Evolutionary conservation across 1,140 invertebrate genomes (phyloP).

Genomic region (Frieseomelitta varia): DNA sequence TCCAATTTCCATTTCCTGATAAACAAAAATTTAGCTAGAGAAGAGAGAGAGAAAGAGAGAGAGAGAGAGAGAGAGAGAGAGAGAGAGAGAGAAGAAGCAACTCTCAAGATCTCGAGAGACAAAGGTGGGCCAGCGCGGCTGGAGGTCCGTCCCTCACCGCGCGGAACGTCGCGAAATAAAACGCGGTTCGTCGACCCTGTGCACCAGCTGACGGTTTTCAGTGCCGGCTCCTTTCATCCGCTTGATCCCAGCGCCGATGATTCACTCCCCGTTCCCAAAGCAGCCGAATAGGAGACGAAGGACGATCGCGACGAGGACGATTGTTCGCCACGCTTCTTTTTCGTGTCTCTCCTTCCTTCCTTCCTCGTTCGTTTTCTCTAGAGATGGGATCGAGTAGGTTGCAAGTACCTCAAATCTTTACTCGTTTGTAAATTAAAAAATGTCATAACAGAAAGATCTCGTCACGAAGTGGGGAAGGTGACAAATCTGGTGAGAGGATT

Average conservation of each 20-base stretch:
- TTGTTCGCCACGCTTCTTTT: slow-evolving; percentile 24
- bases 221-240: slow-evolving; percentile 43
- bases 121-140: slow-evolving; percentile 4
- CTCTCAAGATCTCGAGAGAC: neutral
- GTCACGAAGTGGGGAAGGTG: too few relatives aligned
- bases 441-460: too few relatives aligned
- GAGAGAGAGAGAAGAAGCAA: neutral
- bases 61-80: neutral
- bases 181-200: slow-evolving; percentile 48
- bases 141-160: neutral
- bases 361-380: neutral
- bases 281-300: slow-evolving; percentile 47
- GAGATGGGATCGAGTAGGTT: too few relatives aligned
- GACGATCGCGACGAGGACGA: slow-evolving; percentile 45
- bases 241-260: slow-evolving; percentile 30
- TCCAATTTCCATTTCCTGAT: too few relatives aligned
- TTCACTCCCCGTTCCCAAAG: slow-evolving; percentile 45
- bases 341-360: too few relatives aligned
- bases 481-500: too few relatives aligned
- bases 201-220: slow-evolving; percentile 48
- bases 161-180: slow-evolving; percentile 35
- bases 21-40: too few relatives aligned
- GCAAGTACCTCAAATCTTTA: too few relatives aligned
- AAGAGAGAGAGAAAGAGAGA: neutral
- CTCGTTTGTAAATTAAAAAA: too few relatives aligned